Conservation (phyloP, 1,140 invertebrate genomes). For the Drosophila nigrodunni region DNA sequence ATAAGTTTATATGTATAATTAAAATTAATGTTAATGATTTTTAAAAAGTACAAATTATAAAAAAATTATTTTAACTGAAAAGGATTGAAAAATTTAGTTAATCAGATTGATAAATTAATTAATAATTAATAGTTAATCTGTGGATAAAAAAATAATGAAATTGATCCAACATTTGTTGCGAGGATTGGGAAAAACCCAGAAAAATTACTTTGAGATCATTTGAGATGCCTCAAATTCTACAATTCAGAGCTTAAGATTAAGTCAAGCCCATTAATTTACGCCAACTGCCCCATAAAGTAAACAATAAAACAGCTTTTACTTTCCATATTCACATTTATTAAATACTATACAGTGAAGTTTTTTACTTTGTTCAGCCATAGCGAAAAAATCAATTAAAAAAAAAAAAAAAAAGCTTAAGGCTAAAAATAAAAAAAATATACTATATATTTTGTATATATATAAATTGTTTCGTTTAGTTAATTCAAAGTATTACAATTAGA, state of each 20-base stretch:
- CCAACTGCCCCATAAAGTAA: not conserved
- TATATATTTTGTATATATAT: slow-evolving; percentile 20
- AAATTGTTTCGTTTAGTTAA: slow-evolving; percentile 6
- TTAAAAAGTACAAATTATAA: too few species aligned
- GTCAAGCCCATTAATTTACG: not conserved
- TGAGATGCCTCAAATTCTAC: not conserved
- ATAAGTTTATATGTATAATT: too few species aligned
- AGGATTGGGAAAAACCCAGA: too few species aligned
- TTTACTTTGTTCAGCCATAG: slow-evolving; percentile 52
- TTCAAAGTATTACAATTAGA: slow-evolving; percentile 17
- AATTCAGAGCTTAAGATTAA: not conserved
- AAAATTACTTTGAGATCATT: too few species aligned
- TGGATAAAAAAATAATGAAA: too few species aligned
- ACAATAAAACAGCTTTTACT: not conserved
- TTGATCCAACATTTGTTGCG: too few species aligned
- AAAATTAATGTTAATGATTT: too few species aligned
- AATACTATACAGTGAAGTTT: slow-evolving; percentile 51
- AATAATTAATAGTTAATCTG: too few species aligned
- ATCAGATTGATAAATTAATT: too few species aligned
- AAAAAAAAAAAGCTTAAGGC: slow-evolving; percentile 32
- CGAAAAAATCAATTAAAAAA: slow-evolving; percentile 52
- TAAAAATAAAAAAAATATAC: slow-evolving; percentile 37
- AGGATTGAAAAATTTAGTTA: too few species aligned
- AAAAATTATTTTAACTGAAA: too few species aligned
- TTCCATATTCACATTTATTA: slow-evolving; percentile 59